Conservation (phyloP, 2,888 invertebrate genomes). For the Geophilus truncorum region DNA sequence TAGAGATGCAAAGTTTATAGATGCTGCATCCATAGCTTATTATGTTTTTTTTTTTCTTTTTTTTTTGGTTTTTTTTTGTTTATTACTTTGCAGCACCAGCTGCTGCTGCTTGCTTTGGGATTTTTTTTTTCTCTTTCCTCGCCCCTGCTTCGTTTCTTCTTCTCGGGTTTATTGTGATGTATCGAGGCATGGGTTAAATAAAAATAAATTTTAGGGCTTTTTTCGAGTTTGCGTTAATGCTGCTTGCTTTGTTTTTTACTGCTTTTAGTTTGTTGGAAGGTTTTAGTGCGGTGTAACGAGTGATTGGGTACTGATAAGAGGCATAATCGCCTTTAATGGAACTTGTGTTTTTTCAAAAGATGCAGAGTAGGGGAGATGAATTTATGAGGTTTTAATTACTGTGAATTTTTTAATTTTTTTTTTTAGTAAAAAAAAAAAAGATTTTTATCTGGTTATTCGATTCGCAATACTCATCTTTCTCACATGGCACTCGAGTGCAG, state of each 20-base stretch:
- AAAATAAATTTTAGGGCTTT: background rate
- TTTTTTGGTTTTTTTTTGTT: background rate
- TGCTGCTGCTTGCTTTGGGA: background rate
- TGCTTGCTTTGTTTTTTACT: background rate
- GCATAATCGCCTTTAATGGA: no score
- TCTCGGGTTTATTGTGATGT: background rate
- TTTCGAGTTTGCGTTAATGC: background rate
- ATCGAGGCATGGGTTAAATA: background rate
- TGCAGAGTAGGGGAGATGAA: no score
- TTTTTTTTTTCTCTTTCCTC: background rate
- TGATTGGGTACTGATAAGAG: no score
- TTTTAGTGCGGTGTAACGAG: no score
- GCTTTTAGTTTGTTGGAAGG: no score
- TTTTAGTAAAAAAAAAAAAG: no score
- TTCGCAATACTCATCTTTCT: no score
- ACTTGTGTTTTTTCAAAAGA: no score
- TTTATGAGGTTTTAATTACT: no score
- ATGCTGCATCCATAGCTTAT: background rate
- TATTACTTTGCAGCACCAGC: background rate
- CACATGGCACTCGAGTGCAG: no score
- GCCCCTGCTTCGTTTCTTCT: background rate
- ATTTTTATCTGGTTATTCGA: no score
- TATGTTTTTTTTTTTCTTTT: background rate
- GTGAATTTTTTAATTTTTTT: no score
- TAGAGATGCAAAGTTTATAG: background rate